Evolutionary conservation across 2,113 vertebrate species (phyloP), one percentile per base, ranked within the genome.

Genomic region (Oenanthe melanoleuca): DNA sequence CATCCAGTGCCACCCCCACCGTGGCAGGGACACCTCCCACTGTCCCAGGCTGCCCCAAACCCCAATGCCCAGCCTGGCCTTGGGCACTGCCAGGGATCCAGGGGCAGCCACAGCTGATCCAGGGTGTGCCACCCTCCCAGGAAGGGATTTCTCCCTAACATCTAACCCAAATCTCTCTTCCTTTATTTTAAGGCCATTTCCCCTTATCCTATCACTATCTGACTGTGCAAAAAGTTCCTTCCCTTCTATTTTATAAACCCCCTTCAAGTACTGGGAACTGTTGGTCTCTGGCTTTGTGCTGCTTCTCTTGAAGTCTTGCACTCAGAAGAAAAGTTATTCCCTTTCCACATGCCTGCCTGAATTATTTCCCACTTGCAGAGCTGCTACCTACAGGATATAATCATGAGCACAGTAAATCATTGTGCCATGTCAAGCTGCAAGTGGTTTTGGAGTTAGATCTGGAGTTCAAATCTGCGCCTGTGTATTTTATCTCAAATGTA

Each of bases 361-460:
- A 72, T 95, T 53, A 94, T 92, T 95, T 91, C 91, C 84, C 81
- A 16, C 87, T 93, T 18, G 31, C 56, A 42, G 93, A 81, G 91
- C 84, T 72, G 81, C 91, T 97, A 86, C 95, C 84, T 92, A 84
- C 81, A 91, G 89, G 87, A 85, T 82, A 91, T 79, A 91, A 89
- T 89, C 87, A 72, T 6, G 50, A 38, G 18, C 2, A 7, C 70
- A 61, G 63, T 94, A 95, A 95, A 95, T 97, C 95, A 89, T 3
- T 13, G 23, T 5, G 11, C 64, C 5, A 5, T 31, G 69, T 86
- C 94, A 75, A 37, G 40, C 70, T 89, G 89, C 53, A 20, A 95
- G 86, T 69, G 80, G 50, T 71, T 93, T 86, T 79, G 91, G 95
- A 92, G 77, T 79, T 49, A 80, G 80, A 88, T 61, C 73, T 20